Percentiles rank a stretch among this genome's conserved stretches.
These are phyloP conservation scores for Aplocera efformata DNA, from an alignment of 2,888 invertebrate genomes.

Conservation along the genomic window DNA sequence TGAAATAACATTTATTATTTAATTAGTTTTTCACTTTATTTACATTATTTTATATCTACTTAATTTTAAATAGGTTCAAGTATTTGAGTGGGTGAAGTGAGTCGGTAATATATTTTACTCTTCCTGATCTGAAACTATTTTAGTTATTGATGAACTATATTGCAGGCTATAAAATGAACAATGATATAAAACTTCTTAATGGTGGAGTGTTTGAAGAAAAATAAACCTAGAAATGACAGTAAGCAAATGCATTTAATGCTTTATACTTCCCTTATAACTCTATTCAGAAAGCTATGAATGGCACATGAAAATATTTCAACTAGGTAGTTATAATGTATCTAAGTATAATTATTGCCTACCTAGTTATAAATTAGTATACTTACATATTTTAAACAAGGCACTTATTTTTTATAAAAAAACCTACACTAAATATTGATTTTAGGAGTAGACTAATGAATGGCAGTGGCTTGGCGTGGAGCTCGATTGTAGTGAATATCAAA, in stretches of 20 bases:
- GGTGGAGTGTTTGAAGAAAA: no score
- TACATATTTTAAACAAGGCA: conserved; percentile 2
- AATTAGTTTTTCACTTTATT: conserved; percentile 24
- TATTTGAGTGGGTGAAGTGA: not conserved
- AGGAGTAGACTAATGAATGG: conserved; percentile 2
- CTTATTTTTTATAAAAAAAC: no score
- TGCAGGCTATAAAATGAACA: no score
- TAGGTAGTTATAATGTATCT: conserved; percentile 8
- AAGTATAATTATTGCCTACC: conserved; percentile 15
- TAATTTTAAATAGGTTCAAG: conserved; percentile 6
- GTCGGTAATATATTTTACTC: no score
- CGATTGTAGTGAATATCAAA: no score
- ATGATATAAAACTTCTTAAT: not conserved
- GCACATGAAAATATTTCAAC: conserved; percentile 13
- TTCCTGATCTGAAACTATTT: no score
- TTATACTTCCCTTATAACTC: conserved; percentile 13
- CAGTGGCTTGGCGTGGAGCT: conserved; percentile 9
- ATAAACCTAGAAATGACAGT: no score
- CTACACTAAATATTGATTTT: no score
- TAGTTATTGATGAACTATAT: no score
- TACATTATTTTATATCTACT: conserved; percentile 26
- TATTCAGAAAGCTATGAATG: conserved; percentile 9
- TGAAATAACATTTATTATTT: conserved; percentile 20
- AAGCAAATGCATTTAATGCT: conserved; percentile 24
- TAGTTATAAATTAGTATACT: conserved; percentile 19